Conservation (phyloP, 2,888 invertebrate species). For the Philereme transversata region DNA sequence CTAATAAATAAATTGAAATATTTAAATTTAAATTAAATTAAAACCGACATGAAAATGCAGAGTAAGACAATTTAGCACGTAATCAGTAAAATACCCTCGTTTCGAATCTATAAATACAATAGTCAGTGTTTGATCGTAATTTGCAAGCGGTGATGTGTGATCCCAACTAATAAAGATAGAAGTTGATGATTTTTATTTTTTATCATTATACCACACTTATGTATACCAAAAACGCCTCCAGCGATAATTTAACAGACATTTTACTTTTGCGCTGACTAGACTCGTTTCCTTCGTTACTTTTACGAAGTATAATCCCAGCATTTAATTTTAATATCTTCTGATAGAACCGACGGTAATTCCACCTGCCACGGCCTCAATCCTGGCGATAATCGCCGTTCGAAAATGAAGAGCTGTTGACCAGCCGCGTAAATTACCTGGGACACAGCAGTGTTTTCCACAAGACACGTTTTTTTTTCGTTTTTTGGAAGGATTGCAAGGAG, state of each 20-base stretch:
- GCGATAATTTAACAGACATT: too few species aligned
- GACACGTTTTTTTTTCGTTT: too few species aligned
- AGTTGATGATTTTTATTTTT: neutral
- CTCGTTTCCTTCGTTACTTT: too few species aligned
- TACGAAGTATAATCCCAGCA: neutral
- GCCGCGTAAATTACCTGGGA: slow-evolving; percentile 70
- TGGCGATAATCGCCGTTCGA: slow-evolving; percentile 40
- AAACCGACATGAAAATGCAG: too few species aligned
- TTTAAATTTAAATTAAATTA: too few species aligned
- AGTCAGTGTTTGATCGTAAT: neutral
- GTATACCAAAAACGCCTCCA: too few species aligned
- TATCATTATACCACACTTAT: neutral
- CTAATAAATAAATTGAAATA: too few species aligned
- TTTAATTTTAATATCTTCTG: neutral
- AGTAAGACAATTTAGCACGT: neutral
- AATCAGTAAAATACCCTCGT: neutral
- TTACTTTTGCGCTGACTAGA: too few species aligned
- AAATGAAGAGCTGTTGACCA: slow-evolving; percentile 55
- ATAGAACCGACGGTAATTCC: neutral
- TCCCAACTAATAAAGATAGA: neutral
- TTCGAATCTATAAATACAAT: neutral
- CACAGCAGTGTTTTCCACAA: slow-evolving; percentile 76
- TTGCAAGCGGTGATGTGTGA: neutral
- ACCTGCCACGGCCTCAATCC: slow-evolving; percentile 32
- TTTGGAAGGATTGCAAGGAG: too few species aligned